phyloP scores from a whole-genome alignment of 2,797 vertebrate species.

The Sarcophilus harrisii region DNA sequence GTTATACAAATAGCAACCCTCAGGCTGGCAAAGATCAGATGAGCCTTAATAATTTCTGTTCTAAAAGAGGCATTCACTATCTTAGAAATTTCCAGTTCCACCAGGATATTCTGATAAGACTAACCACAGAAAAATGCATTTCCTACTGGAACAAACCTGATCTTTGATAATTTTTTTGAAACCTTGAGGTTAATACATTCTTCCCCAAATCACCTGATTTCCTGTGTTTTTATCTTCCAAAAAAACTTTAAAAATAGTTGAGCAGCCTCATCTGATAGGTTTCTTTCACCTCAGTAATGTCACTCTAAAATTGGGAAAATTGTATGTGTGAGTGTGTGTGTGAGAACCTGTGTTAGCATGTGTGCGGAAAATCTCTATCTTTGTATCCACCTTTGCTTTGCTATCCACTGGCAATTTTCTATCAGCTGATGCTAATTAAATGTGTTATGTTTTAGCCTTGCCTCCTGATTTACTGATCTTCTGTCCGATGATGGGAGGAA shows the following conservation, averaged over 20 bases:
- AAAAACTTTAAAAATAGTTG: not conserved
- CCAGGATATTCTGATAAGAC: not conserved
- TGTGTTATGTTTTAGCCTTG: not conserved
- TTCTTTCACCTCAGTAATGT: no score
- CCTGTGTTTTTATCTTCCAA: not conserved
- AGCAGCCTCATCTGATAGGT: not conserved
- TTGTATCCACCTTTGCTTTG: not conserved
- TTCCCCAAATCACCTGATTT: not conserved
- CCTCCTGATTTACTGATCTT: not conserved
- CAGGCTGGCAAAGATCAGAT: not conserved
- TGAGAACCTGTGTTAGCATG: no score
- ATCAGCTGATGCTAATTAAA: not conserved
- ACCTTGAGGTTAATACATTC: not conserved
- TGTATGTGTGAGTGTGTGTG: not conserved
- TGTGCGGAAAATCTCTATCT: no score
- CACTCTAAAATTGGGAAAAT: no score
- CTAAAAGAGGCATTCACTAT: not conserved
- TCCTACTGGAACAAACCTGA: not conserved
- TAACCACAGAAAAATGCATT: not conserved
- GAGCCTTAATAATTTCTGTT: not conserved
- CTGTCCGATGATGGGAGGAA: not conserved
- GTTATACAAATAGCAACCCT: not conserved
- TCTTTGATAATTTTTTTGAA: not conserved
- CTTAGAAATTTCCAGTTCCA: not conserved
- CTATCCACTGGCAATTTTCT: not conserved